Evolutionary conservation across 2,888 invertebrate species (phyloP), one percentile per base, ranked within the genome.

Genomic region (Lasioglossum figueresi): DNA sequence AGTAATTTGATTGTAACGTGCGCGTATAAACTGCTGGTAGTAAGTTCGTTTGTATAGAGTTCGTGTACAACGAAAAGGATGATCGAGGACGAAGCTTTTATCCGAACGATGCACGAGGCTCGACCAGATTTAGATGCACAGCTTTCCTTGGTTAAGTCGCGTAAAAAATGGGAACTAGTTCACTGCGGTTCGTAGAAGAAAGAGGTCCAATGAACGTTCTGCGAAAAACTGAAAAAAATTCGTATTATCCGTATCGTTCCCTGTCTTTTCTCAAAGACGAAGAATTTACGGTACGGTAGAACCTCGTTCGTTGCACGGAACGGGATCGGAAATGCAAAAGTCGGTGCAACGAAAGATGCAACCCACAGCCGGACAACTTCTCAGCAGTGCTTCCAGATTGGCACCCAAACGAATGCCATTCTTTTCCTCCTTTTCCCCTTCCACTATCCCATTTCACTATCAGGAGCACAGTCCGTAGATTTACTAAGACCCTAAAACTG

Each of bases 191-290:
- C 78, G 31, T 31, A 66, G 34, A 66, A 72, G 75, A 45, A 80
- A 68, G 80, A 66, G 31, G 31, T 63, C 48, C 37, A 14, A 68
- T 34, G 16, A 73, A 80, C 84, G n/a, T 75, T 56, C 79, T 66
- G 76, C 40, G 19, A 70, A 27, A 23, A 56, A 37, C 34, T 75
- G 76, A n/a, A 80, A 76, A 81, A 68, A 48, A 79, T 48, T 45
- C 78, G 23, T 82, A 79, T 59, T 70, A 70, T 71, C 5, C 43
- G 59, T 31, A 14, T 37, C 43, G 76, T 68, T 19, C 45, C 72
- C 75, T 45, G 45, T n/a, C 79, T 56, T 83, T 82, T 70, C 77
- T n/a, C 68, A 73, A 82, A 63, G 84, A 79, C 73, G 66, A 77
- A 63, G 74, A 70, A 63, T 31, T 16, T 16, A 12, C 52, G 19